Evolutionary conservation across 2,113 vertebrate species (phyloP).

Genomic region (Melanerpes formicivorus): DNA sequence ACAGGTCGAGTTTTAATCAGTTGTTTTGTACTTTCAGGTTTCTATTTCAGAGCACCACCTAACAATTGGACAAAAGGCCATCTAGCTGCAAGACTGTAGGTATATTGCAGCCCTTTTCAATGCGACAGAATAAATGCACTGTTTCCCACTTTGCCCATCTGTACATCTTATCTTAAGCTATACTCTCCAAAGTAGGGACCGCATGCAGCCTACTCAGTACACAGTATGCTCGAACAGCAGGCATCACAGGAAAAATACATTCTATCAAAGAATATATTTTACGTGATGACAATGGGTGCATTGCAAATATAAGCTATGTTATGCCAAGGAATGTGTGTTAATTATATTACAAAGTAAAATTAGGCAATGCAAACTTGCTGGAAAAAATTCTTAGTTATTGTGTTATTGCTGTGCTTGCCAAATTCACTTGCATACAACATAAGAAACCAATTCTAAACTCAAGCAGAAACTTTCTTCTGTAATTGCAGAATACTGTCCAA

Average conservation of each 20-base stretch:
- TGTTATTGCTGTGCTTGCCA: conserved; percentile 57
- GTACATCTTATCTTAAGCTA: neutral
- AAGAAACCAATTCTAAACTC: conserved; percentile 60
- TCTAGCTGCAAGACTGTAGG: neutral
- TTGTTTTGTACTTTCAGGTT: neutral
- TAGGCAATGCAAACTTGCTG: conserved; percentile 33
- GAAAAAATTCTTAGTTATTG: conserved; percentile 33
- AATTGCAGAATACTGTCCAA: conserved; percentile 30
- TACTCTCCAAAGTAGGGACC: neutral
- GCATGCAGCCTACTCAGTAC: neutral
- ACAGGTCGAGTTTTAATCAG: neutral
- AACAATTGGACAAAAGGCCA: neutral
- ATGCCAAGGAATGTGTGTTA: conserved; percentile 16
- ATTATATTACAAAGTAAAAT: conserved; percentile 51
- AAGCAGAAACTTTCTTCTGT: conserved; percentile 50
- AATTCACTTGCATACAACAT: conserved; percentile 44
- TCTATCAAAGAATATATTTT: neutral
- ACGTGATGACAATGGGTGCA: conserved; percentile 9
- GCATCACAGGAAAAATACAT: neutral
- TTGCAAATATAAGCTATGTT: conserved; percentile 14
- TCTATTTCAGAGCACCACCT: neutral
- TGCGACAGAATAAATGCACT: neutral
- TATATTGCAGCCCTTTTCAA: neutral
- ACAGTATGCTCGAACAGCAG: neutral
- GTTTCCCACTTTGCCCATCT: neutral